Conservation (phyloP, 2,888 invertebrate genomes). For the Acleris sparsana region DNA sequence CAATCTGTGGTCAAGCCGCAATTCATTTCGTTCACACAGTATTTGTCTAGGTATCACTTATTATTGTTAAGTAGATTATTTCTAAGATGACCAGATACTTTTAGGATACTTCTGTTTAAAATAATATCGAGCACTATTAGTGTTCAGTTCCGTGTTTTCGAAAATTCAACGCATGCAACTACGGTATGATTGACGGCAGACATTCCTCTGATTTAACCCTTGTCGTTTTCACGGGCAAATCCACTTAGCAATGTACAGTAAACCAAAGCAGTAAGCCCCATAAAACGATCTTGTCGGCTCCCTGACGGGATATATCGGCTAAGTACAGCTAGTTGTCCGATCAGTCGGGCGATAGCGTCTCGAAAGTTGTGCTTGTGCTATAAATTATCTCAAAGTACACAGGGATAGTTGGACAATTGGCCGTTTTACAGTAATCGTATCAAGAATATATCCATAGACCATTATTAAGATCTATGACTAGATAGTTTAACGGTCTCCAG, state of each 20-base stretch:
- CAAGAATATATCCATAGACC: slow-evolving; percentile 30
- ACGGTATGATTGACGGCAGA: too few relatives aligned
- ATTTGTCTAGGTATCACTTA: too few relatives aligned
- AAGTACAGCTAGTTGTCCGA: slow-evolving; percentile 33
- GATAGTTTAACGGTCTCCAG: slow-evolving; percentile 10
- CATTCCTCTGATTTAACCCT: too few relatives aligned
- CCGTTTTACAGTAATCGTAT: slow-evolving; percentile 30
- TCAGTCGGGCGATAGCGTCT: slow-evolving; percentile 31
- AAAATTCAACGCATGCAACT: too few relatives aligned
- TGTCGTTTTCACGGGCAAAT: not conserved
- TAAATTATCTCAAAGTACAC: slow-evolving; percentile 36
- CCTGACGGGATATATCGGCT: slow-evolving; percentile 46
- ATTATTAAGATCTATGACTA: slow-evolving; percentile 17
- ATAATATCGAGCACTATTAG: too few relatives aligned
- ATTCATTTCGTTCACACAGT: too few relatives aligned
- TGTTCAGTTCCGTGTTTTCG: too few relatives aligned
- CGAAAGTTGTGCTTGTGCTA: slow-evolving; percentile 37
- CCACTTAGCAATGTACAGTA: slow-evolving; percentile 2
- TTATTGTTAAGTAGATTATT: too few relatives aligned
- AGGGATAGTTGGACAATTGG: slow-evolving; percentile 36
- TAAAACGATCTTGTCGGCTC: slow-evolving; percentile 50
- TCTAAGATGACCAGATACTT: too few relatives aligned
- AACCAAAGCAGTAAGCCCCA: slow-evolving; percentile 27
- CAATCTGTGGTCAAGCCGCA: too few relatives aligned
- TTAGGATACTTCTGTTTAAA: too few relatives aligned